Evolutionary conservation across 1,140 invertebrate genomes (phyloP), one percentile per base, ranked within the genome.

Genomic region (Andrena cerasifolii): DNA sequence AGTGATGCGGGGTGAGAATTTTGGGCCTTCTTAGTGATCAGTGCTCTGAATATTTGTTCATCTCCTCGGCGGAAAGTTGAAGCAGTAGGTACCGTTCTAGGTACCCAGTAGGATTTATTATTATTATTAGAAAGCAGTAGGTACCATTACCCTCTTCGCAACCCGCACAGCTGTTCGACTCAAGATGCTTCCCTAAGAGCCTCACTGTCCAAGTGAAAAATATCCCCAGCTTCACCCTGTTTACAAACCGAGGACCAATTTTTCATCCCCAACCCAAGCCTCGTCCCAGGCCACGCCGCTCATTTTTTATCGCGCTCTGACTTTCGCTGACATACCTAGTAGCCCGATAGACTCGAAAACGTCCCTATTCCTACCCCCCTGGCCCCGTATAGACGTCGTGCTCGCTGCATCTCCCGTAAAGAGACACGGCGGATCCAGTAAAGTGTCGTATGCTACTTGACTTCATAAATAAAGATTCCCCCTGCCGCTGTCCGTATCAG

Each of bases 401-500:
- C 40, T 53, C 43, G 21, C 49, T 31, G 24, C 58, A 61, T 68
- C 56, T 49, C 71, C n/a, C 18, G 62, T 62, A 47, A 78, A 84
- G 78, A 56, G 78, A 68, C 53, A 80, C 28, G 78, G 45, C 36
- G 33, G 62, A 84, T 85, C 56, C 70, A 26, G 78, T 74, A 78
- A 74, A 85, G 79, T 71, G 78, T 53, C 65, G 58, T 68, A 59
- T 81, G 67, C 70, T 58, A 80, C 58, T 84, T 71, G 82, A 68
- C 75, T 84, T 85, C 78, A 85, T 85, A 85, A 84, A 84, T 84
- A 84, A 84, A 84, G 82, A 84, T 84, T 84, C 78, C 74, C 67
- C 43, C 36, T 63, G 58, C 68, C 81, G 53, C 24, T 45, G 40
- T 43, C 75, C 54, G 49, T 80, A 80, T 80, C 72, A 77, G 78